phyloP scores from a whole-genome alignment of 2,888 invertebrate species.

The Melitaea athalia region DNA sequence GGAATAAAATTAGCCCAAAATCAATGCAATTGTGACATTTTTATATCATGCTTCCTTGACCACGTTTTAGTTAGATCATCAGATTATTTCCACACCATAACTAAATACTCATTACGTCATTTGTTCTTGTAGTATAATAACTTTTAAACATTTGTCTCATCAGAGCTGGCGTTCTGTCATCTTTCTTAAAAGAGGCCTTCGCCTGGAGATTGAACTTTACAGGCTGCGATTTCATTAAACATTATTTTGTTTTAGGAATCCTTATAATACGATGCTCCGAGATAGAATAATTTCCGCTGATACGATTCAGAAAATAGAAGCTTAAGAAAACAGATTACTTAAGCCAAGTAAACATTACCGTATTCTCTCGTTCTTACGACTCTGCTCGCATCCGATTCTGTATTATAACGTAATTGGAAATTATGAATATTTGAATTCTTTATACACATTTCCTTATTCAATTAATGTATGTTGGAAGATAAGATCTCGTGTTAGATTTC shows the following conservation, averaged over 20 bases:
- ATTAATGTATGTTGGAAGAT: not conserved
- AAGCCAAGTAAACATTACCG: not conserved
- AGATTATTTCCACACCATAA: too few relatives aligned
- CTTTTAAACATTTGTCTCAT: too few relatives aligned
- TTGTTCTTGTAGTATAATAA: too few relatives aligned
- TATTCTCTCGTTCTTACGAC: not conserved
- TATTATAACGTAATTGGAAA: not conserved
- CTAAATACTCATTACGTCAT: too few relatives aligned
- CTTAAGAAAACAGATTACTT: not conserved
- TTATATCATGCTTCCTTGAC: too few relatives aligned
- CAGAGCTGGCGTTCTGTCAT: too few relatives aligned
- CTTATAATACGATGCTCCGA: constrained; percentile 4
- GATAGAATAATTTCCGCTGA: constrained; percentile 7
- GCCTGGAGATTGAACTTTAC: not conserved
- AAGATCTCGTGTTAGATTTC: not conserved
- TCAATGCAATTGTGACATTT: too few relatives aligned
- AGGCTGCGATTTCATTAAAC: not conserved
- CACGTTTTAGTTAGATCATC: too few relatives aligned
- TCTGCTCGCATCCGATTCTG: not conserved
- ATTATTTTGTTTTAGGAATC: not conserved
- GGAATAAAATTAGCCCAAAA: too few relatives aligned
- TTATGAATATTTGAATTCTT: not conserved
- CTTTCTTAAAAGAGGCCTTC: not conserved
- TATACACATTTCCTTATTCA: not conserved
- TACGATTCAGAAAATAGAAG: constrained; percentile 1